Evolutionary conservation across 2,888 invertebrate genomes (phyloP).

Genomic region (Trachelus iudaicus): DNA sequence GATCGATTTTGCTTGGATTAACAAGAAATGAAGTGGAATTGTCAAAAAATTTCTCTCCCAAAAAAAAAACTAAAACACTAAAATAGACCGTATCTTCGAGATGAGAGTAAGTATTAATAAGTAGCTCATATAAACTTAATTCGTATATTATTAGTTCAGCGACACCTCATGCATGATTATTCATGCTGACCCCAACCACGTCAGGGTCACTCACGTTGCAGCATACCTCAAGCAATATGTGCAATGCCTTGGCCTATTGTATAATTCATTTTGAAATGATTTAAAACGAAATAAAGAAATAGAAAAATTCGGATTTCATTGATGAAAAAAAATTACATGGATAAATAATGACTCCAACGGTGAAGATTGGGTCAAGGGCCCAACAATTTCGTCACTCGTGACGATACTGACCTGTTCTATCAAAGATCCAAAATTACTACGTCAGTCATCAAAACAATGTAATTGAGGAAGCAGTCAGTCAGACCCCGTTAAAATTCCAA

Average conservation of each 20-base stretch:
- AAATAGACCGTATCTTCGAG: neutral
- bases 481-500: neutral
- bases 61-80: neutral
- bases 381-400: neutral
- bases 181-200: neutral
- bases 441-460: neutral
- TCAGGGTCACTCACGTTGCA: neutral
- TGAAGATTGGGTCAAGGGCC: neutral
- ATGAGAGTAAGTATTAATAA: neutral
- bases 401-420: neutral
- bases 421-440: neutral
- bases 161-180: neutral
- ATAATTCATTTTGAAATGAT: neutral
- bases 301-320: neutral
- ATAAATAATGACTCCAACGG: neutral
- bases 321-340: neutral
- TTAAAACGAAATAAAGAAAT: neutral
- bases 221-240: neutral
- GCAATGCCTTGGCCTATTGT: neutral
- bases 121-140: neutral
- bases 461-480: constrained; percentile 3
- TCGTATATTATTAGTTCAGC: neutral
- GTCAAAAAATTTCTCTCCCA: neutral
- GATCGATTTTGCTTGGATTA: neutral
- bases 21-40: neutral